These are phyloP conservation scores for Epizoanthus stellaris DNA, from an alignment of 92 coral and sea anemone species.

Conservation along the genomic window DNA sequence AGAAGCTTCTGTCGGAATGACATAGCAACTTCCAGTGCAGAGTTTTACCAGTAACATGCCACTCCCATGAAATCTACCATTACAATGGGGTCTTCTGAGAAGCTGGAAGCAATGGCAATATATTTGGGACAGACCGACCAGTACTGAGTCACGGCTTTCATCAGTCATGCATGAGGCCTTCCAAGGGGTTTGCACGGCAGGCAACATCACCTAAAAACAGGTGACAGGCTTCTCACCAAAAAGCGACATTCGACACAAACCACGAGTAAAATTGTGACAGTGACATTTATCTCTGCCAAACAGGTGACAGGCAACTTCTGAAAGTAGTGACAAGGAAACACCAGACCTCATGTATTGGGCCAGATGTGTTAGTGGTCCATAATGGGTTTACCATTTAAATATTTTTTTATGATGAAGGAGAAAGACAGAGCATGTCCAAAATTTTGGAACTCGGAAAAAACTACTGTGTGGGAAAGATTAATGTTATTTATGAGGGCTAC, in stretches of 20 bases:
- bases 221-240: too few relatives aligned
- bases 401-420: constrained; percentile 32
- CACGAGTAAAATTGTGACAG: too few relatives aligned
- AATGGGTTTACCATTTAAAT: constrained; percentile 48
- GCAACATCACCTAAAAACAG: too few relatives aligned
- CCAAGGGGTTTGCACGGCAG: too few relatives aligned
- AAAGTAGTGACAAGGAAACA: too few relatives aligned
- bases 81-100: constrained; percentile 44
- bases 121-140: constrained; percentile 54
- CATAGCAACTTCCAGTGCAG: constrained; percentile 9
- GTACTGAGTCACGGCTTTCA: constrained; percentile 56
- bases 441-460: constrained; percentile 42
- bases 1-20: too few relatives aligned
- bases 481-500: too few relatives aligned
- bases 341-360: constrained; percentile 56
- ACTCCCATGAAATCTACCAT: constrained; percentile 30
- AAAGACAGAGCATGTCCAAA: constrained; percentile 19
- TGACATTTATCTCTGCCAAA: too few relatives aligned
- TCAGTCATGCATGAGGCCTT: too few relatives aligned
- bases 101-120: constrained; percentile 62
- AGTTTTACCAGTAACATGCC: constrained; percentile 45
- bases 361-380: constrained; percentile 42
- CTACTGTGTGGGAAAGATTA: constrained; percentile 10
- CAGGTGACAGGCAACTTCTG: too few relatives aligned
- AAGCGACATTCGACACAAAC: too few relatives aligned